Percentiles rank a stretch among this genome's conserved stretches.
Evolutionary conservation across 2,888 invertebrate species (phyloP).

Genomic region (Ectemnius cavifrons): DNA sequence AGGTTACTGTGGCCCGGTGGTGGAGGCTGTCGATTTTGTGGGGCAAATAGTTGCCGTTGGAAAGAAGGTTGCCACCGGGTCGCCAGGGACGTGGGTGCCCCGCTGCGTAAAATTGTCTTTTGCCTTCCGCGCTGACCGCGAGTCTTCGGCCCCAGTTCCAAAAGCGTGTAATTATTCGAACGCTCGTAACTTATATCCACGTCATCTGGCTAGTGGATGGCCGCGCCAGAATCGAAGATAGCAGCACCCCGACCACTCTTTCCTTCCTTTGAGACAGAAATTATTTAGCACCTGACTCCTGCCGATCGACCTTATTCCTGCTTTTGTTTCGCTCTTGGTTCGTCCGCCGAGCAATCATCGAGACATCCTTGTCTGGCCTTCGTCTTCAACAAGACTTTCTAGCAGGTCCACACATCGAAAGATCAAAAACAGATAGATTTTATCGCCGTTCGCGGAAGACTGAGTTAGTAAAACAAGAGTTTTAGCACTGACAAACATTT

Average conservation of each 20-base stretch:
- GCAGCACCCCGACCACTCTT: constrained; percentile 48
- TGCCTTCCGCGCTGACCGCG: constrained; percentile 73
- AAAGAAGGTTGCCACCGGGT: constrained; percentile 68
- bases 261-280: constrained; percentile 51
- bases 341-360: neutral
- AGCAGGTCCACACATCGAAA: too few relatives aligned
- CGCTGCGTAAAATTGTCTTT: constrained; percentile 78
- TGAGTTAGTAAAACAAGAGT: neutral
- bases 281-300: constrained; percentile 56
- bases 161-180: constrained; percentile 76
- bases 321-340: constrained; percentile 23
- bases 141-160: constrained; percentile 55
- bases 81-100: constrained; percentile 62
- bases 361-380: constrained; percentile 17
- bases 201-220: constrained; percentile 52
- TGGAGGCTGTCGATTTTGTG: constrained; percentile 73
- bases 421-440: neutral
- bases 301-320: constrained; percentile 23
- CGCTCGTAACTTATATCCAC: constrained; percentile 73
- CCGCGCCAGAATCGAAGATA: constrained; percentile 59
- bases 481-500: too few relatives aligned
- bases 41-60: constrained; percentile 61
- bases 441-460: neutral
- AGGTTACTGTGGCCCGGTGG: constrained; percentile 27
- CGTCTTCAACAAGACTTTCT: neutral